These are phyloP conservation scores for Micromys minutus DNA, from an alignment of 2,113 vertebrate species.

Conservation along the genomic window DNA sequence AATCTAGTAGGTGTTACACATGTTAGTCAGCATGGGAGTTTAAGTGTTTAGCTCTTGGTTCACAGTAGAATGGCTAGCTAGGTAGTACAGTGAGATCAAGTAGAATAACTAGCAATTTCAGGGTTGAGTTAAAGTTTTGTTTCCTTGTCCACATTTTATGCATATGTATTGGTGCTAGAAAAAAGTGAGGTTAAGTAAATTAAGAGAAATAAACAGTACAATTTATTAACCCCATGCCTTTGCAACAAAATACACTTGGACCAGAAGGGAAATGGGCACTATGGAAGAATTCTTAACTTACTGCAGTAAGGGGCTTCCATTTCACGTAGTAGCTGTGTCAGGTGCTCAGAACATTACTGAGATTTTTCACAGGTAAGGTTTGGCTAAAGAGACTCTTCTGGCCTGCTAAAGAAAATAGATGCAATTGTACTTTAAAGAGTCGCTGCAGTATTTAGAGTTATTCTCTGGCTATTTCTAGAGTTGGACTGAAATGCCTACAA, in stretches of 20 bases:
- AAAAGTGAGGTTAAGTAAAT: conserved; percentile 10
- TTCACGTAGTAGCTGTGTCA: conserved; percentile 57
- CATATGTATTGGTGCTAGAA: conserved; percentile 51
- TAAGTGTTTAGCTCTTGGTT: background rate
- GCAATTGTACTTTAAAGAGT: conserved; percentile 61
- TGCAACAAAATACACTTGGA: conserved; percentile 41
- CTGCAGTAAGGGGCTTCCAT: conserved; percentile 50
- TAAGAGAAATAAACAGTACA: conserved; percentile 41
- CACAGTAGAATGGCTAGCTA: background rate
- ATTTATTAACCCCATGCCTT: conserved; percentile 39
- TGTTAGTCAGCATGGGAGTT: conserved; percentile 25
- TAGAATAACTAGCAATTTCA: conserved; percentile 29
- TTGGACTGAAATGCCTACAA: conserved; percentile 50
- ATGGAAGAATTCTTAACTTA: conserved; percentile 30
- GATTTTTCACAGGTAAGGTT: conserved; percentile 29
- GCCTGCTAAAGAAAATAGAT: conserved; percentile 54
- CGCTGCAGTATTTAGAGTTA: conserved; percentile 31
- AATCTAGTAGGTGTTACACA: conserved; percentile 33
- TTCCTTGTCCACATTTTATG: conserved; percentile 43
- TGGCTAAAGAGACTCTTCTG: conserved; percentile 45
- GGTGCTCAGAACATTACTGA: conserved; percentile 42
- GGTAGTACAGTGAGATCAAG: background rate
- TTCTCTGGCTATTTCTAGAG: conserved; percentile 56
- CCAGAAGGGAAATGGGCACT: conserved; percentile 14
- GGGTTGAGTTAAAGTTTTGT: conserved; percentile 52